Percentiles rank a stretch among this genome's conserved stretches.
Conservation (phyloP, 2,113 vertebrate species). For the Clarias macrocephalus region DNA sequence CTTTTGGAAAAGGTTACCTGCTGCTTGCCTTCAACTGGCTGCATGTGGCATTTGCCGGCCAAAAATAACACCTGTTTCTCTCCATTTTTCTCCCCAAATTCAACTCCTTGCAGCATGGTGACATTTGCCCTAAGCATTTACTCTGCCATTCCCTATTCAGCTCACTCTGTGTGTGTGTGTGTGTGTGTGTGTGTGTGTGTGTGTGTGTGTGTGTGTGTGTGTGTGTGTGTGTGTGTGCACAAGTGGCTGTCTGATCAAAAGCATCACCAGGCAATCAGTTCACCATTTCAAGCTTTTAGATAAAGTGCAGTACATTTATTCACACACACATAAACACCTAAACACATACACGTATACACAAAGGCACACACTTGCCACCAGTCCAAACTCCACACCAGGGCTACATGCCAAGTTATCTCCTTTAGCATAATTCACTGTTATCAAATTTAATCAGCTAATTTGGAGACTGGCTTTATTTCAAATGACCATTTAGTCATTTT, state of each 20-base stretch:
- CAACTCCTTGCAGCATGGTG: constrained; percentile 27
- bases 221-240: constrained; percentile 1
- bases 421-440: neutral
- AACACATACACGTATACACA: neutral
- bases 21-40: constrained; percentile 38
- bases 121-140: constrained; percentile 46
- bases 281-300: constrained; percentile 21
- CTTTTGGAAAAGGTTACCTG: constrained; percentile 44
- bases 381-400: neutral
- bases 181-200: constrained; percentile 1
- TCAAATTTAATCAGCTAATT: constrained; percentile 12
- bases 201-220: neutral
- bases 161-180: neutral
- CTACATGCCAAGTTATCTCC: neutral
- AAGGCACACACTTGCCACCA: neutral
- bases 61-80: constrained; percentile 46
- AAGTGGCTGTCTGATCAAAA: neutral
- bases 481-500: neutral
- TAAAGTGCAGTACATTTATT: neutral
- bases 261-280: neutral
- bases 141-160: constrained; percentile 23
- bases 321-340: neutral
- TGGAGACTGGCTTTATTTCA: neutral
- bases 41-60: constrained; percentile 45
- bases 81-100: constrained; percentile 3